phyloP scores from a whole-genome alignment of 2,113 vertebrate species.

The Marmota monax region DNA sequence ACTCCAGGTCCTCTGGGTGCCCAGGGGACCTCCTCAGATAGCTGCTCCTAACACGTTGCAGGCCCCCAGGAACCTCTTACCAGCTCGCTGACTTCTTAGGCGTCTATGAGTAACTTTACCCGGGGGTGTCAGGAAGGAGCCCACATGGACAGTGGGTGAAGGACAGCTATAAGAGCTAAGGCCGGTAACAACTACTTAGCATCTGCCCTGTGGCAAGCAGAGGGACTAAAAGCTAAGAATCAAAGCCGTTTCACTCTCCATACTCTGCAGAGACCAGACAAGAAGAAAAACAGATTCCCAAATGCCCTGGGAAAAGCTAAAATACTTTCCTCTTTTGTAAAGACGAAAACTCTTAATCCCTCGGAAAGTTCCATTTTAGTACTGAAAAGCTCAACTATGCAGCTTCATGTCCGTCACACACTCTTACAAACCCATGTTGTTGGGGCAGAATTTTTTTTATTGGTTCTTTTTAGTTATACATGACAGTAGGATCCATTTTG shows the following conservation, averaged over 20 bases:
- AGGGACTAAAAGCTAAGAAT: neutral
- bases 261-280: neutral
- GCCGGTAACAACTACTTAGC: accelerated
- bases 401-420: neutral
- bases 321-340: neutral
- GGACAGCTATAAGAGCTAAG: accelerated
- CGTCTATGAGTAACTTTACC: neutral
- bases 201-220: neutral
- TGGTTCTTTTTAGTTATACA: too few relatives aligned
- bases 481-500: too few relatives aligned
- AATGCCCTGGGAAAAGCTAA: neutral
- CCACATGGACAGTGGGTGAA: accelerated
- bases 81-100: neutral
- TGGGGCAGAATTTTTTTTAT: neutral
- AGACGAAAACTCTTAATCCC: neutral
- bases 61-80: neutral
- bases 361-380: neutral
- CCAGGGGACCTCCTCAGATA: neutral
- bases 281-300: neutral
- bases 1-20: neutral
- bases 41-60: neutral
- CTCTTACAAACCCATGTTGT: neutral
- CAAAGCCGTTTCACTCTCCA: neutral
- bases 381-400: neutral
- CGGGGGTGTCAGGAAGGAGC: accelerated